Evolutionary conservation across 2,888 invertebrate genomes (phyloP), one percentile per base, ranked within the genome.

Genomic region (Plebejus melissa): DNA sequence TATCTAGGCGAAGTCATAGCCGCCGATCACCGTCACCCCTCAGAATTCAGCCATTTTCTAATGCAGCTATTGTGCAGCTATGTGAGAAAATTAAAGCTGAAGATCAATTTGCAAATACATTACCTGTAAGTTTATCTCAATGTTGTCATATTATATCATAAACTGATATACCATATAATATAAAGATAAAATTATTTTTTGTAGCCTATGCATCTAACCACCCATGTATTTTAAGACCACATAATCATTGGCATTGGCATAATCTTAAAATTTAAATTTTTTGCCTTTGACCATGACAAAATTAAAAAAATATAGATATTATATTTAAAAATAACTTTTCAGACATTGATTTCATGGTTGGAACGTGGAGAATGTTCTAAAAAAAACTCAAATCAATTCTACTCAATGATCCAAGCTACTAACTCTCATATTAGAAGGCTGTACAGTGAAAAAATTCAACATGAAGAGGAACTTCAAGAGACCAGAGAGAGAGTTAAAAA

Each of bases 321-420:
- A 57, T 57, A 57, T 4, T n/a, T 57, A n/a, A 57, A 28, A 22
- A 11, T 28, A 71, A 77, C 76, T 72, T 86, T 89, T 69, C 89
- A 96, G 94, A 96, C 97, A 38, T 95, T 99, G 46, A 95, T 98
- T 58, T 96, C 97, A 0, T 99, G 99, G 99, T 88, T 99, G 81
- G 98, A 99, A 84, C 95, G 98, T 13, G 99, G 99, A 0, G 98
- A 99, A 87, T 98, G 98, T 86, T 97, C 95, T 72, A 98, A 98
- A 87, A 95, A 97, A 78, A 98, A 98, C 87, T 96, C 98, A 1
- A 98, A 97, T 85, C 96, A 96, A 69, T 99, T 99, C 90, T 99
- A 99, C 89, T 97, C 98, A 7, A 98, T 99, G 98, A 97, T 99
- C 78, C 98, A 99, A 91, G 97, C 97, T 41, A 98, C 98, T 0